These are phyloP conservation scores for Glaucomys volans DNA, from an alignment of 2,113 vertebrate species.

Conservation along the genomic window DNA sequence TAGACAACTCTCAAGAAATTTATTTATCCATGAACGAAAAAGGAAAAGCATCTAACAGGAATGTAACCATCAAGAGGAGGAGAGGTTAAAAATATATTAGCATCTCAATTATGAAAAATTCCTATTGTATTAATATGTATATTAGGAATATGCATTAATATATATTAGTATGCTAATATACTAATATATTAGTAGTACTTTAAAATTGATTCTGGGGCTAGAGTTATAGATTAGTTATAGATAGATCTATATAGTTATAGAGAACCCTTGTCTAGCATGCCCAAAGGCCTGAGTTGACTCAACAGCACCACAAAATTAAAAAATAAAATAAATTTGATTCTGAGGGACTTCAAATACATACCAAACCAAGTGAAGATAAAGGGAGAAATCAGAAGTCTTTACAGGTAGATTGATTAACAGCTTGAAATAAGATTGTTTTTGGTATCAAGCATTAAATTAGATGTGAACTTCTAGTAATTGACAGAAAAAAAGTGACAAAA, in stretches of 20 bases:
- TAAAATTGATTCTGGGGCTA: not conserved
- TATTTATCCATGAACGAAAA: not conserved
- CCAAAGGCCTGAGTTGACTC: too few species aligned
- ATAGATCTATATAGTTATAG: too few species aligned
- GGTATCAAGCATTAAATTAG: constrained; percentile 27
- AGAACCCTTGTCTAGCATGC: not conserved
- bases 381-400: not conserved
- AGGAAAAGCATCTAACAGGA: not conserved
- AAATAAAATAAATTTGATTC: not conserved
- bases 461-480: not conserved
- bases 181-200: not conserved
- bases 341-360: not conserved
- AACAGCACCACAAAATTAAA: too few species aligned
- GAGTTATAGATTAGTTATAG: not conserved
- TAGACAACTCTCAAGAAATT: not conserved
- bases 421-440: constrained; percentile 32
- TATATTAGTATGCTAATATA: too few species aligned
- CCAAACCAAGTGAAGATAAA: constrained; percentile 1
- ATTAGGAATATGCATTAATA: too few species aligned
- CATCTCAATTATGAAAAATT: not conserved
- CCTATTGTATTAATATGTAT: not conserved
- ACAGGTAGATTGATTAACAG: not conserved
- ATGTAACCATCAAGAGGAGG: not conserved
- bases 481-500: not conserved
- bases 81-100: not conserved